Base-by-base conservation (phyloP, 2,113 vertebrate genomes). In the Trichechus manatus region DNA sequence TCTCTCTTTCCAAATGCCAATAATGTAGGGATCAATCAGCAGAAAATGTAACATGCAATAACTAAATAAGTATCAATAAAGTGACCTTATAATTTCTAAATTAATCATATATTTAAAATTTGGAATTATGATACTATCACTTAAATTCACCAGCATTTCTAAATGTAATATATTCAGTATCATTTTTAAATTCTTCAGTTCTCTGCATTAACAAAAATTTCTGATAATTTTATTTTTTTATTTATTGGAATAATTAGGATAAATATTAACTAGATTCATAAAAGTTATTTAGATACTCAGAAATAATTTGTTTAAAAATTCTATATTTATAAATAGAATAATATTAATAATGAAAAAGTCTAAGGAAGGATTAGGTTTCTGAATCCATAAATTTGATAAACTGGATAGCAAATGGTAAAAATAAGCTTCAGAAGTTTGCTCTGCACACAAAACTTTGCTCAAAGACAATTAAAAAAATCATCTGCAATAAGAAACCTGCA, bases 1-100 rank as follows among this genome's bases (percentile, higher is more conserved):
- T 72, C 19, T 80, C 9, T 66, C 4, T 25, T 95, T 88, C 66
- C 10, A 85, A 78, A 77, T 77, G 25, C 20, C 81, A 96, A 36
- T 84, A 83, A 81, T 59, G 4, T 59, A 56, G 9, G 23, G 10
- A 85, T 94, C 17, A 83, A 94, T 25, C 29, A 53, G 95, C 14
- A 80, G 66, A 75, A 94, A 97, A 96, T 82, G 3, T 94, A 78
- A 95, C 53, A 91, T 91, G n/a, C 53, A 89, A 74, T 74, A 78
- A 88, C 91, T 59, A 91, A 95, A 91, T 74, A 90, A 75, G 87
- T 63, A 31, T 47, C 80, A 83, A 15, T 61, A 59, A 15, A 80
- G 92, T 82, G 39, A 22, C 31, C 19, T 82, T 61, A 66, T n/a
- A 90, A 88, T 84, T 86, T 74, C 91, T 78, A 96, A 97, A 39